Conservation (phyloP, 2,888 invertebrate species). For the Rhaphigaster nebulosa region DNA sequence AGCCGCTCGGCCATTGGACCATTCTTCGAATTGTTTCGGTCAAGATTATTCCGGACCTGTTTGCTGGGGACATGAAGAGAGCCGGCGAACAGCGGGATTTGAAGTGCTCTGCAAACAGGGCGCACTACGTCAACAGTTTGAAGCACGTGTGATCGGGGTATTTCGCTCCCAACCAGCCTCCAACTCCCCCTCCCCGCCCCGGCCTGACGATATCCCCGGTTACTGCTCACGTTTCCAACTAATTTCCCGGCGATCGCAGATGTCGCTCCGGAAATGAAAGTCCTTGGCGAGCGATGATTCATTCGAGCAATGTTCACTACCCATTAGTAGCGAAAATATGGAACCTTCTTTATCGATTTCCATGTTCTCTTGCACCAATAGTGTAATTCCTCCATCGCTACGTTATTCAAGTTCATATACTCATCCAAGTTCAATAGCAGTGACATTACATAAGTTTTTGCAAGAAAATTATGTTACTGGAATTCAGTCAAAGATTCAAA, state of each 20-base stretch:
- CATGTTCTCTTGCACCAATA: background rate
- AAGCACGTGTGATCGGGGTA: conserved; percentile 41
- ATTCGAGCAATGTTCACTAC: background rate
- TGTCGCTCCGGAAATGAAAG: conserved; percentile 32
- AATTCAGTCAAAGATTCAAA: too few relatives aligned
- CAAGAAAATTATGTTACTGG: too few relatives aligned
- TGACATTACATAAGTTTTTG: too few relatives aligned
- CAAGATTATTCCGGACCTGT: conserved; percentile 4
- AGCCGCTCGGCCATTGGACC: background rate
- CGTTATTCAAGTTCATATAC: background rate
- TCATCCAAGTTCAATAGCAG: background rate
- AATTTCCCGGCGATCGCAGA: conserved; percentile 39
- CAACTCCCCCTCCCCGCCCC: background rate
- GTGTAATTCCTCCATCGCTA: background rate
- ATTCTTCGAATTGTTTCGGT: conserved; percentile 23
- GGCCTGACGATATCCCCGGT: background rate
- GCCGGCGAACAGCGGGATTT: background rate
- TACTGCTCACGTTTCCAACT: conserved; percentile 20
- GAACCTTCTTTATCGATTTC: background rate
- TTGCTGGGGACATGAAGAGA: conserved; percentile 7
- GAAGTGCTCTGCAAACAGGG: conserved; percentile 19
- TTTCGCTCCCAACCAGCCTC: background rate
- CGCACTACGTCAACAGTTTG: conserved; percentile 40
- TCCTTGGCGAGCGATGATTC: conserved; percentile 14
- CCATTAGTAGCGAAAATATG: conserved; percentile 5